Evolutionary conservation across 1,140 invertebrate species (phyloP).

Genomic region (Pseudomyrmex cubaensis): DNA sequence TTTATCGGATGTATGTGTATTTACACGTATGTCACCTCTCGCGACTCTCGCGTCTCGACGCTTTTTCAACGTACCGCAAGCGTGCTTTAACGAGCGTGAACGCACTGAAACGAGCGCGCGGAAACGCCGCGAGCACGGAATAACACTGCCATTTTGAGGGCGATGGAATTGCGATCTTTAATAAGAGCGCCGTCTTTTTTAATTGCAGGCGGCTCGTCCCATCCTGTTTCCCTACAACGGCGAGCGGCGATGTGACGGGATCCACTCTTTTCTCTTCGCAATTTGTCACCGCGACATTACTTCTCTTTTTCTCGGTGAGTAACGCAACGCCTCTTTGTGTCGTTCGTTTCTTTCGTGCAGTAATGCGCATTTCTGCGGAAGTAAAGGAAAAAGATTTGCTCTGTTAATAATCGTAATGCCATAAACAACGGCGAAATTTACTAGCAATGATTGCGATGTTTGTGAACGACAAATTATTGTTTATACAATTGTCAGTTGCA

Average conservation of each 20-base stretch:
- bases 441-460: too few relatives aligned
- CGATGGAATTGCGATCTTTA: neutral
- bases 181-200: slow-evolving; percentile 46
- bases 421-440: too few relatives aligned
- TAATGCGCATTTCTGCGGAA: neutral
- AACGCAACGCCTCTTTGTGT: neutral
- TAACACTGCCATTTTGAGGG: slow-evolving; percentile 11
- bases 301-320: neutral
- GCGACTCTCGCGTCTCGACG: neutral
- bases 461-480: too few relatives aligned
- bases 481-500: too few relatives aligned
- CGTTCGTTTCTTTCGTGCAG: neutral
- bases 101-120: neutral
- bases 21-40: slow-evolving; percentile 11
- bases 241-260: slow-evolving; percentile 65
- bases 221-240: slow-evolving; percentile 31
- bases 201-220: slow-evolving; percentile 63
- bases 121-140: slow-evolving; percentile 20
- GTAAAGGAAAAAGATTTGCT: neutral
- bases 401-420: too few relatives aligned
- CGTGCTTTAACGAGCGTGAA: slow-evolving; percentile 30
- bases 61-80: neutral
- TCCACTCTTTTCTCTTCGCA: slow-evolving; percentile 22
- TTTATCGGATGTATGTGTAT: slow-evolving; percentile 20
- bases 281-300: neutral